Base-by-base conservation (phyloP, 2,113 vertebrate genomes). In the Cottus gobio region DNA sequence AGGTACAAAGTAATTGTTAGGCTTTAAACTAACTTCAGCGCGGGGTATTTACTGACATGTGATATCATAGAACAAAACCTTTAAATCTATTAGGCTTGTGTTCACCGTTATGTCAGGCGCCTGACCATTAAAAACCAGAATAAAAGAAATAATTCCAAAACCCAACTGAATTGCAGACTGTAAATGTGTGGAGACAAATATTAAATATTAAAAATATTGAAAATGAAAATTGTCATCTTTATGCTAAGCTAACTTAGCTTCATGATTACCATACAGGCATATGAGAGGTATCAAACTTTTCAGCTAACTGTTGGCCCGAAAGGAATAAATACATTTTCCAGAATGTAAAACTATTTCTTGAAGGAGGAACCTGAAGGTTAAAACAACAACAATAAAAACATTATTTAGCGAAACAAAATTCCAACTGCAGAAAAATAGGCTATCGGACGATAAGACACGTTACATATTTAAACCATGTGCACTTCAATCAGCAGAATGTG, bases 381-480 rank as follows among this genome's bases (percentile, higher is more conserved):
- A 20, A 56, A 26, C 37, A 44, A n/a, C 20, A 69, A 70, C 12
- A 44, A 44, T 1, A n/a, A 67, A 6, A 30, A 1, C 15, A 11
- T 10, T 20, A 34, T 15, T n/a, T n/a, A n/a, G n/a, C n/a, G n/a
- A n/a, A 54, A 54, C 11, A 31, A 31, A 54, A 22, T 2, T 36
- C 10, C n/a, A 11, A 64, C 24, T 1, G 30, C 34, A 64, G 31
- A 13, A 26, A 22, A 46, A 65, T 36, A 58, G 13, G 13, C 16
- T 57, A 58, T 72, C n/a, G n/a, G 61, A 58, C 50, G 24, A 39
- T 42, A 24, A 63, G 58, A 64, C 13, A 8, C 7, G 5, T 77
- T 62, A 64, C 63, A 12, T 26, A 69, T 78, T 69, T 18, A 7
- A 37, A 54, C 62, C 46, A 66, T 5, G 36, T 20, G 34, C 18